Evolutionary conservation across 2,797 vertebrate genomes (phyloP), one percentile per base, ranked within the genome.

Genomic region (Rhinichthys osculus): DNA sequence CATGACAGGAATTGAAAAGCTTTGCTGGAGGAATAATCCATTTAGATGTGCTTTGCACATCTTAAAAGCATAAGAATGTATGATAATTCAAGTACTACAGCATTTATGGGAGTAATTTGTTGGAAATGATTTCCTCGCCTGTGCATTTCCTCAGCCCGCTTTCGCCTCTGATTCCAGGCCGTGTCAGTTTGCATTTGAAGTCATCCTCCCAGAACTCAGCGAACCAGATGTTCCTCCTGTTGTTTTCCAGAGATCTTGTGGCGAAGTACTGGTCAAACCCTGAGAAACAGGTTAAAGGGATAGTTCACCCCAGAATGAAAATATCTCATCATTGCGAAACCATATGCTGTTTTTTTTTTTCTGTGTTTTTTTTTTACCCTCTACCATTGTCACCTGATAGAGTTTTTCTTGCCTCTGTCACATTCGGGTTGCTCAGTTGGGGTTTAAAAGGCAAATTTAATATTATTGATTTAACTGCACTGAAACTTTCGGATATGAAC

Each of bases 151-250:
- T 94, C 70, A 92, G 89, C 0, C 92, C 89, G 0, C 90, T 85
- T 0, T 96, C 96, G 2, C 93, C 91, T 77, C 94, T 94, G 50
- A 91, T 87, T 19, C 90, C 95, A 0, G 95, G 94, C 3, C 94
- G 90, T 3, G 95, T 97, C 47, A 98, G 92, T 90, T 96, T 97
- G 90, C 97, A 98, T 84, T 96, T 96, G 89, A 98, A 98, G 83
- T 98, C 97, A 2, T 98, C 97, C 79, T 98, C 97, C 97, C 97
- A 98, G 94, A 96, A 98, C 89, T 98, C 97, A 0, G 97, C 97
- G 86, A 98, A 98, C 97, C 97, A 98, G 89, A 97, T 96, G 90
- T 98, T 98, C 77, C 97, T 95, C 47, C 97, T 94, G 85, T 98
- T 98, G 93, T 98, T 98, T 93, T 98, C 97, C 86, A 98, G 88